phyloP scores from a whole-genome alignment of 64 coral and sea anemone genomes.

The Montipora efflorescens region DNA sequence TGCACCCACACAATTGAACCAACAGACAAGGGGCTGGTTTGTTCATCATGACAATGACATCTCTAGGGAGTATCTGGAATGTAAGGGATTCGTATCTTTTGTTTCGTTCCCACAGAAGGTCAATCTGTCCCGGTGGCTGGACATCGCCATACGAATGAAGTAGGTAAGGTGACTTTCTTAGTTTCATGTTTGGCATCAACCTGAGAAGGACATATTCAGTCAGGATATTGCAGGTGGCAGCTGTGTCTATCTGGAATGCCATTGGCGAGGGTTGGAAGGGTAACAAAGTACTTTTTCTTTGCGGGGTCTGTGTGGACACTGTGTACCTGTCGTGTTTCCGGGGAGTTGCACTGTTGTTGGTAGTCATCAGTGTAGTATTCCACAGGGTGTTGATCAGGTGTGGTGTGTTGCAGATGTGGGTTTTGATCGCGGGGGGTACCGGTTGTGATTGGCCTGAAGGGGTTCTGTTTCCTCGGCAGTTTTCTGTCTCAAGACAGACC shows the following conservation, averaged over 20 bases:
- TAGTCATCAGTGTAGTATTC: not conserved
- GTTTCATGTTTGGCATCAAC: conserved; percentile 35
- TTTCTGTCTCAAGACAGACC: conserved; percentile 17
- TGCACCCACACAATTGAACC: not conserved
- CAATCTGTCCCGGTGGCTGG: conserved; percentile 26
- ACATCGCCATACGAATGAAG: conserved; percentile 30
- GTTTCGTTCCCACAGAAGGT: conserved; percentile 36
- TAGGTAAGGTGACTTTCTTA: conserved; percentile 39
- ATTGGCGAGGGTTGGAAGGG: conserved; percentile 14
- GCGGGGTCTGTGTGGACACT: conserved; percentile 3
- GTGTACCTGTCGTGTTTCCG: conserved; percentile 43
- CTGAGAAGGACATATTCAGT: conserved; percentile 32
- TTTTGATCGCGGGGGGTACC: not conserved
- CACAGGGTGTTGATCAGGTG: conserved; percentile 11
- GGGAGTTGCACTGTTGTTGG: conserved; percentile 2
- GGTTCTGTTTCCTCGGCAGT: not conserved
- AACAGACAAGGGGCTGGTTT: not conserved
- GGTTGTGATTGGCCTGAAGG: not conserved
- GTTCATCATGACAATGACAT: not conserved
- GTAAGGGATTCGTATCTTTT: conserved; percentile 27
- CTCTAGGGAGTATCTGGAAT: conserved; percentile 41
- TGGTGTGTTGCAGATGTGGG: not conserved
- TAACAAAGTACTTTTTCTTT: conserved; percentile 2
- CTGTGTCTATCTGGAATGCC: conserved; percentile 65
- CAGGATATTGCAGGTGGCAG: conserved; percentile 48